Evolutionary conservation across 37 sponge, comb jelly and placozoan species (phyloP).

Genomic region (Chondrosia reniformis): DNA sequence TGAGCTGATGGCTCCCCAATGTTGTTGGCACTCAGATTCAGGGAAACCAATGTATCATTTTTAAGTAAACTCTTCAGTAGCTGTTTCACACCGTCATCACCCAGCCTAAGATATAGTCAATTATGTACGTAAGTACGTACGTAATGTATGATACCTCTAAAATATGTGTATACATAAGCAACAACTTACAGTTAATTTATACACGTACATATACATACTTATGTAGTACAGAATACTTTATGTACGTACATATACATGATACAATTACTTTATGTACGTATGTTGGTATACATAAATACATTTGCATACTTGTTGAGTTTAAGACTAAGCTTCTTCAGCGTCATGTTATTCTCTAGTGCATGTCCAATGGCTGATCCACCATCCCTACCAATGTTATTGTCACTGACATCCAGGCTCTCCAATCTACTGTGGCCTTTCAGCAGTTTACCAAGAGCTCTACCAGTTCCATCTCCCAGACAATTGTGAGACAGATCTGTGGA

Average conservation of each 20-base stretch:
- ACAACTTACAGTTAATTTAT: neutral
- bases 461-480: conserved; percentile 64
- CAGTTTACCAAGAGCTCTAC: conserved; percentile 88
- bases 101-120: conserved; percentile 30
- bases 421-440: conserved; percentile 68
- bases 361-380: conserved; percentile 84
- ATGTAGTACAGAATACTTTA: neutral
- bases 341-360: conserved; percentile 77
- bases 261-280: neutral
- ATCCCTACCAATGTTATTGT: conserved; percentile 61
- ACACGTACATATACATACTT: conserved; percentile 2
- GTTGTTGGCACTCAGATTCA: conserved; percentile 78
- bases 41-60: conserved; percentile 51
- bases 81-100: conserved; percentile 81
- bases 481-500: conserved; percentile 90
- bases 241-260: neutral
- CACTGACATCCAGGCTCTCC: conserved; percentile 55
- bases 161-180: neutral
- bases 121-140: neutral
- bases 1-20: conserved; percentile 74
- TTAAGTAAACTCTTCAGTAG: conserved; percentile 76
- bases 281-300: conserved; percentile 2
- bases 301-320: conserved; percentile 67
- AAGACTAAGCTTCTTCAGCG: conserved; percentile 63
- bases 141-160: neutral